Evolutionary conservation across 2,888 invertebrate genomes (phyloP).

Genomic region (Arctia plantaginis): DNA sequence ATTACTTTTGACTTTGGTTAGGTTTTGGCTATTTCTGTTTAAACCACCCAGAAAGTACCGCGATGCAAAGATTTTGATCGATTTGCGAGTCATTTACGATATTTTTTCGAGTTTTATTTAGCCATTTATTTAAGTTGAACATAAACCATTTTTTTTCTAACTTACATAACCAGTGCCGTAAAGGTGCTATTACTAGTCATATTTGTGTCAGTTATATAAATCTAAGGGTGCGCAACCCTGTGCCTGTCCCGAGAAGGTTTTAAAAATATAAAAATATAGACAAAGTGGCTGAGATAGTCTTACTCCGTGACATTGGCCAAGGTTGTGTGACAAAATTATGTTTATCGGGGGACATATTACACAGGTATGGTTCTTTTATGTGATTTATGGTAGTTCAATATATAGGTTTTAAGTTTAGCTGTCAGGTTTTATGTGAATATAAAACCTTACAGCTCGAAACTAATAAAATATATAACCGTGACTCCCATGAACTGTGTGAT

Average conservation of each 20-base stretch:
- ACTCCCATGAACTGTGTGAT: no score
- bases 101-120: no score
- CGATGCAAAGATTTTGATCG: no score
- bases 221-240: conserved; percentile 1
- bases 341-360: background rate
- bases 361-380: background rate
- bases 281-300: conserved; percentile 1
- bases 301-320: background rate
- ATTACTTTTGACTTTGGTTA: no score
- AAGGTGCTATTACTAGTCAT: background rate
- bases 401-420: background rate
- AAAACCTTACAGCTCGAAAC: no score
- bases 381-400: background rate
- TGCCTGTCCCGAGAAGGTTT: background rate
- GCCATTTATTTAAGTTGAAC: no score
- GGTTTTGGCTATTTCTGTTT: no score
- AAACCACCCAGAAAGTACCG: no score
- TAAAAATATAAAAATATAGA: conserved; percentile 3
- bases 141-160: no score
- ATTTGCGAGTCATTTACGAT: no score
- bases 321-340: conserved; percentile 10
- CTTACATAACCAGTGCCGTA: background rate
- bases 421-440: background rate
- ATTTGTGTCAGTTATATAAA: background rate
- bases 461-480: no score